A percentile compares a stretch with the other conserved stretches of the same genome.
Evolutionary conservation across 2,888 invertebrate genomes (phyloP).

Genomic region (Limenitis camilla): DNA sequence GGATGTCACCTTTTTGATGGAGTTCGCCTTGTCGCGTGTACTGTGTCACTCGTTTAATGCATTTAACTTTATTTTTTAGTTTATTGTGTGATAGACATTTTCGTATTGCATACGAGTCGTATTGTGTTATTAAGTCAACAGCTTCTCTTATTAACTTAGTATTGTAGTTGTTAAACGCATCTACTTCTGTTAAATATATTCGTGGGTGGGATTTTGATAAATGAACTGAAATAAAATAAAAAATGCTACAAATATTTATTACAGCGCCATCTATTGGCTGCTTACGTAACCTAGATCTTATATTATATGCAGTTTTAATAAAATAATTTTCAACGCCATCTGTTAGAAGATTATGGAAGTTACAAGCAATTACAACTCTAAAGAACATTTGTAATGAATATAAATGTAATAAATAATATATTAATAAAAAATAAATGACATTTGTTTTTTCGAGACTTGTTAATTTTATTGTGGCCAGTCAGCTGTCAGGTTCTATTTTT

Average conservation of each 20-base stretch:
- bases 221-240: not conserved
- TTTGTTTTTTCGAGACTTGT: no score
- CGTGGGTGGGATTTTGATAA: not conserved
- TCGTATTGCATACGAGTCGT: not conserved
- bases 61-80: slow-evolving; percentile 1
- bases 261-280: not conserved
- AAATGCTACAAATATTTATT: not conserved
- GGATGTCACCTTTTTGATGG: not conserved
- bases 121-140: not conserved
- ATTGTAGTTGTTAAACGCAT: not conserved
- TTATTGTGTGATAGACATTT: slow-evolving; percentile 6
- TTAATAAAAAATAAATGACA: no score
- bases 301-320: no score
- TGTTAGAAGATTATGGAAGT: no score
- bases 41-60: not conserved
- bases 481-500: no score
- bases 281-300: no score
- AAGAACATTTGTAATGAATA: no score
- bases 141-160: not conserved
- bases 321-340: no score
- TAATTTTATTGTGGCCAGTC: no score
- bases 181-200: not conserved
- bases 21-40: not conserved
- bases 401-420: no score
- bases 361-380: no score